Evolutionary conservation across 2,113 vertebrate genomes (phyloP).

Genomic region (Puntigrus tetrazona): DNA sequence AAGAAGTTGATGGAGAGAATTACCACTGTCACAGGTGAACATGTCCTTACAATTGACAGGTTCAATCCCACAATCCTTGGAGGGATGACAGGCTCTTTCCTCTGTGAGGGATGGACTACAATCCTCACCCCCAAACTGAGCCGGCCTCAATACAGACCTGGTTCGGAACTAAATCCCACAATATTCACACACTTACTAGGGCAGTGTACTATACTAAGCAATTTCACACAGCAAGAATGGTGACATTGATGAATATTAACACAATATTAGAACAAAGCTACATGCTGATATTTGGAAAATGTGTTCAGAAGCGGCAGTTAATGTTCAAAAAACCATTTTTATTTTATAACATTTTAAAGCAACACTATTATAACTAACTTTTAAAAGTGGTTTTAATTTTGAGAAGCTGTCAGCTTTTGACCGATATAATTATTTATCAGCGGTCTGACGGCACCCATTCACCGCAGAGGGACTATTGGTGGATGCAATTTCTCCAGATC

Average conservation of each 20-base stretch:
- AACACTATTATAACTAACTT: no score
- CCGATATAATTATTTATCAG: background rate
- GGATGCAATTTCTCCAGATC: no score
- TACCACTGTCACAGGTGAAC: conserved; percentile 87
- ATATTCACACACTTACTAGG: background rate
- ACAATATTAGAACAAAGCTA: background rate
- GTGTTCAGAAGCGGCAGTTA: no score
- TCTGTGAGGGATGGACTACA: conserved; percentile 79
- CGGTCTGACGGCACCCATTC: background rate
- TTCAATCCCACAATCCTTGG: conserved; percentile 81
- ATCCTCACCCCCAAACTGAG: conserved; percentile 85
- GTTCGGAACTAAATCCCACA: conserved; percentile 77
- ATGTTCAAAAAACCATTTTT: background rate
- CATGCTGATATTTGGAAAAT: background rate
- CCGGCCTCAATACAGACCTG: conserved; percentile 74
- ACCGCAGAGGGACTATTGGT: background rate
- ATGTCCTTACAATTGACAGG: conserved; percentile 79
- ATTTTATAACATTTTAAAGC: background rate
- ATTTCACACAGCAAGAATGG: background rate
- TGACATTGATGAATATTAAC: background rate
- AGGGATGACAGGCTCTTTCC: conserved; percentile 77
- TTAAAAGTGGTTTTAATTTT: background rate
- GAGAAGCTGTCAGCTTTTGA: background rate
- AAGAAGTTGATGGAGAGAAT: background rate
- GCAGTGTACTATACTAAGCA: background rate